phyloP scores from a whole-genome alignment of 2,113 vertebrate species.

The Scalopus aquaticus region DNA sequence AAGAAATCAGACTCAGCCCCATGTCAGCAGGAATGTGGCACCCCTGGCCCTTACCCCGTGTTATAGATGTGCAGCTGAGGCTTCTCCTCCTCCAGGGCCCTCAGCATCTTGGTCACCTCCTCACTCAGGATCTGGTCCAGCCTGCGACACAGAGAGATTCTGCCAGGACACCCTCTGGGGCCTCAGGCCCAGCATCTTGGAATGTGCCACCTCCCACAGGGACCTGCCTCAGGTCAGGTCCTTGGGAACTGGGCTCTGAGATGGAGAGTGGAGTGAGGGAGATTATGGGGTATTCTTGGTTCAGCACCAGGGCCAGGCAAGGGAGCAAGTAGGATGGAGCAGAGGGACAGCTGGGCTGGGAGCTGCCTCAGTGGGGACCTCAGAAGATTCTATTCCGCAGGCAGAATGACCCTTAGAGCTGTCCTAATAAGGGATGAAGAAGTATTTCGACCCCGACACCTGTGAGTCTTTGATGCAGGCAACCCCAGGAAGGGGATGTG shows the following conservation, averaged over 20 bases:
- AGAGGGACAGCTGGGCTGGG: background rate
- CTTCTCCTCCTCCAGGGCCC: no score
- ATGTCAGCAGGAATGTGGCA: background rate
- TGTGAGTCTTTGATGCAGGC: background rate
- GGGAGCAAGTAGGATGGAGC: background rate
- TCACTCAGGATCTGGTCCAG: constrained; percentile 6
- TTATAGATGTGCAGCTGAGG: background rate
- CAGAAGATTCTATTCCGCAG: rapidly evolving
- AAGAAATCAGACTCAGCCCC: background rate
- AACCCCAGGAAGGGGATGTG: no score
- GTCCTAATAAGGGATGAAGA: background rate
- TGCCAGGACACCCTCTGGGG: background rate
- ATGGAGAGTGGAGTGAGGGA: background rate
- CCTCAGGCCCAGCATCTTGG: background rate
- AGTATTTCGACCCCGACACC: background rate
- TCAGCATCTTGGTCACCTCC: background rate
- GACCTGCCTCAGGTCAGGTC: rapidly evolving
- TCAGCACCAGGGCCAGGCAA: background rate
- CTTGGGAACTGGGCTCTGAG: background rate
- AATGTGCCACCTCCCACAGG: background rate
- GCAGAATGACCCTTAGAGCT: background rate
- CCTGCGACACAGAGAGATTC: background rate
- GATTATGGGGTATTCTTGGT: background rate
- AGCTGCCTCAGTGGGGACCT: rapidly evolving
- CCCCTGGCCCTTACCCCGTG: background rate